Conservation (phyloP, 2,797 vertebrate species). For the Melanotaenia nigrans region DNA sequence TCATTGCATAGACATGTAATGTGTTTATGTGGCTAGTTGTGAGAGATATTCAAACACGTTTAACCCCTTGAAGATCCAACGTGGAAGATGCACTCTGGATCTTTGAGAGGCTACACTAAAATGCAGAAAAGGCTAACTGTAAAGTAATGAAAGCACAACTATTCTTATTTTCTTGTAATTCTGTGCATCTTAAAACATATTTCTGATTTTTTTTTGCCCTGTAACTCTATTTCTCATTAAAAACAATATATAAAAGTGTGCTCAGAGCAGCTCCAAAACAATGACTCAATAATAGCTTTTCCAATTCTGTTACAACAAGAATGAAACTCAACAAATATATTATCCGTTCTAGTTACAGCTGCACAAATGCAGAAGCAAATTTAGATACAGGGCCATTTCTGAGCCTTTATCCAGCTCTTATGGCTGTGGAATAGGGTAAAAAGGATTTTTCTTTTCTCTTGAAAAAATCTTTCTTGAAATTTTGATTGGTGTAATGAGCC, state of each 20-base stretch:
- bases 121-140: not conserved
- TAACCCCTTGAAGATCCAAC: not conserved
- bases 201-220: not conserved
- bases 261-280: too few species aligned
- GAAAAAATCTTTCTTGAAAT: too few species aligned
- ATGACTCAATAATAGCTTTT: not conserved
- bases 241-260: too few species aligned
- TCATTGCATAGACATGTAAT: not conserved
- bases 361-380: too few species aligned
- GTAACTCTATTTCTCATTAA: too few species aligned
- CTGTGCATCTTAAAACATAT: not conserved
- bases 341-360: not conserved
- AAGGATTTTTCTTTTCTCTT: too few species aligned
- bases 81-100: not conserved
- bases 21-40: not conserved
- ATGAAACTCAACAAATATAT: not conserved
- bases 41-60: not conserved
- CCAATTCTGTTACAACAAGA: not conserved
- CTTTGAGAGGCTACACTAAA: not conserved
- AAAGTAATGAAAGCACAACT: not conserved
- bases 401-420: too few species aligned
- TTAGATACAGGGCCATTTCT: too few species aligned
- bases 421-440: too few species aligned
- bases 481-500: too few species aligned
- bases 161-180: not conserved